Percentiles rank a stretch among this genome's conserved stretches.
phyloP scores from a whole-genome alignment of 2,797 vertebrate species.

The Apogon hyalosoma region DNA sequence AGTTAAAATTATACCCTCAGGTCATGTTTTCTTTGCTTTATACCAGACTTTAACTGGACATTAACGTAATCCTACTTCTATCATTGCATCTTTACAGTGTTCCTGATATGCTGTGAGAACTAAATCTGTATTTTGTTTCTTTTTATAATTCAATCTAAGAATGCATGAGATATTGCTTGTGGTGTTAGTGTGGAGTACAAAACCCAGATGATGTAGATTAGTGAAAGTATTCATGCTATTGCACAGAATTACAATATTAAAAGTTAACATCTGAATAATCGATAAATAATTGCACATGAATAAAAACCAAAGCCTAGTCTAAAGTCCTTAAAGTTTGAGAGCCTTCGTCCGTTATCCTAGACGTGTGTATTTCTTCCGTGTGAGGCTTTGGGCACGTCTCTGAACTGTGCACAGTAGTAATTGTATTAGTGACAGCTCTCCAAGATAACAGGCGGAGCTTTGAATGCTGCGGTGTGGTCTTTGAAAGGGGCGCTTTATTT shows the following conservation, averaged over 20 bases:
- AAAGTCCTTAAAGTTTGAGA: neutral
- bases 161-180: neutral
- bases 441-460: conserved; percentile 40
- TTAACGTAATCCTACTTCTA: neutral
- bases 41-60: neutral
- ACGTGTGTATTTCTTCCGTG: conserved; percentile 1
- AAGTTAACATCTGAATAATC: conserved; percentile 14
- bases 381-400: conserved; percentile 15
- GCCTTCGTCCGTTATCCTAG: neutral
- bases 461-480: conserved; percentile 31
- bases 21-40: neutral
- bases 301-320: neutral
- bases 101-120: too few relatives aligned
- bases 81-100: neutral
- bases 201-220: too few relatives aligned
- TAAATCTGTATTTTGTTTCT: too few relatives aligned
- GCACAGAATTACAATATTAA: neutral
- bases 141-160: neutral
- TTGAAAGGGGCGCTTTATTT: conserved; percentile 49
- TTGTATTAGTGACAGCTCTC: conserved; percentile 39
- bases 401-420: conserved; percentile 31
- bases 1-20: neutral
- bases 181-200: neutral
- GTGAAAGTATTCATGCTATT: neutral
- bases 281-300: neutral